A percentile compares a stretch with the other conserved stretches of the same genome.
Evolutionary conservation across 2,797 vertebrate species (phyloP).

Genomic region (Percopsis omiscomaycus): DNA sequence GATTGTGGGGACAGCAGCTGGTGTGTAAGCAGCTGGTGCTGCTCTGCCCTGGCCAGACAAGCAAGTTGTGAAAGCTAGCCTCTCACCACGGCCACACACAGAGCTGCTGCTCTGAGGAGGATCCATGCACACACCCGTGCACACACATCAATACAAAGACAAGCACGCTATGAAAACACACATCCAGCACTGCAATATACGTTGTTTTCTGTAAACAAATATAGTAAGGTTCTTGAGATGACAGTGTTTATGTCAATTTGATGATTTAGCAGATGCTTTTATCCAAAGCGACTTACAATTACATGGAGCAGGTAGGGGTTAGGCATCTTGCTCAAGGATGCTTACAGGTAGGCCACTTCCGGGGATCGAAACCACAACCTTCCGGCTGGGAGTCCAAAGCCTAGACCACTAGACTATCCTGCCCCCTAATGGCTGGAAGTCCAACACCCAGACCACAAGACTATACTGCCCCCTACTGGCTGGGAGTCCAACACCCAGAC

Average conservation of each 20-base stretch:
- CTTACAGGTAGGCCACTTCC: no score
- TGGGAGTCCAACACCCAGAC: no score
- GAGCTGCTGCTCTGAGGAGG: not conserved
- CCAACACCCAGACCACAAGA: no score
- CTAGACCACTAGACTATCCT: no score
- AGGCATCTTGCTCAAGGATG: no score
- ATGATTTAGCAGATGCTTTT: no score
- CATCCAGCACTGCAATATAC: not conserved
- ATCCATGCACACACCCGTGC: not conserved
- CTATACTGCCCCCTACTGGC: no score
- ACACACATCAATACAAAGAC: not conserved
- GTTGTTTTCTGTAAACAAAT: not conserved
- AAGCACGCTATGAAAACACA: not conserved
- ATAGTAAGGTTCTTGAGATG: not conserved
- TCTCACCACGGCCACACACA: not conserved
- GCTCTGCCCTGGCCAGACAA: slow-evolving; percentile 28
- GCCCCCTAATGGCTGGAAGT: no score
- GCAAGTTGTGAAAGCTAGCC: slow-evolving; percentile 22
- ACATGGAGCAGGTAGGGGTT: no score
- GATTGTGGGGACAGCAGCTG: slow-evolving; percentile 41
- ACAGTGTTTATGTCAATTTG: not conserved
- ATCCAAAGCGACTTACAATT: no score
- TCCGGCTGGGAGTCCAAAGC: no score
- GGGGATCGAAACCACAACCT: no score
- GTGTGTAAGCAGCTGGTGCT: slow-evolving; percentile 36